Evolutionary conservation across 2,888 invertebrate genomes (phyloP), one percentile per base, ranked within the genome.

Genomic region (Icerya purchasi): DNA sequence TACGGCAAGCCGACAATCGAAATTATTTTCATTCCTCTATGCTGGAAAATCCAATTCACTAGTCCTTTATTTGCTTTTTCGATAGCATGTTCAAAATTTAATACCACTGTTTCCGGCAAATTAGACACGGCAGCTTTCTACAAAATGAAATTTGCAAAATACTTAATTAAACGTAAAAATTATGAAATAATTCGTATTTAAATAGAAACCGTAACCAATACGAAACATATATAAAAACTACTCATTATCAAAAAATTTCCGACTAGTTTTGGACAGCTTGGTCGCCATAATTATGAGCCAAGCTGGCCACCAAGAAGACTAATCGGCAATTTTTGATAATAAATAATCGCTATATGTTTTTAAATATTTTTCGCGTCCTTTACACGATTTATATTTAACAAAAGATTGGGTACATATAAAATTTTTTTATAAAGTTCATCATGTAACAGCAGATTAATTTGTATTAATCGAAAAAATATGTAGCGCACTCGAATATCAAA

Each of bases 51-150:
- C 88, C 91, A 92, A 72, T 89, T 91, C 60, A 89, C 77, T 23
- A 94, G 72, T 2, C 92, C 92, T 69, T 83, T 86, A 73, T 94
- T 93, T 0, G 92, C 89, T 0, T 88, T 82, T 70, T 92, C 89
- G 65, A 92, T 90, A 1, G 91, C 92, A 69, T 89, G 87, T 76
- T 93, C 91, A 72, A 94, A 86, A 68, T 89, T 84, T 66, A 82
- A 84, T 72, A 89, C 78, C 66, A 94, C 89, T 1, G 86, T 85
- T 69, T 91, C 90, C 10, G 93, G 93, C 65, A 94, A 79, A 69
- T 86, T 85, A 63, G 88, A 90, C 24, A 84, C 80, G 63, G 89
- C 76, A 18, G 92, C 88, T 73, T 89, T 88, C 87, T 89, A 69
- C 61, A 69, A 70, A 63, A 54, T 62, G 63, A 62, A 63, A 8